Conservation (phyloP, 2,888 invertebrate genomes). For the Tuberolachnus salignus region DNA sequence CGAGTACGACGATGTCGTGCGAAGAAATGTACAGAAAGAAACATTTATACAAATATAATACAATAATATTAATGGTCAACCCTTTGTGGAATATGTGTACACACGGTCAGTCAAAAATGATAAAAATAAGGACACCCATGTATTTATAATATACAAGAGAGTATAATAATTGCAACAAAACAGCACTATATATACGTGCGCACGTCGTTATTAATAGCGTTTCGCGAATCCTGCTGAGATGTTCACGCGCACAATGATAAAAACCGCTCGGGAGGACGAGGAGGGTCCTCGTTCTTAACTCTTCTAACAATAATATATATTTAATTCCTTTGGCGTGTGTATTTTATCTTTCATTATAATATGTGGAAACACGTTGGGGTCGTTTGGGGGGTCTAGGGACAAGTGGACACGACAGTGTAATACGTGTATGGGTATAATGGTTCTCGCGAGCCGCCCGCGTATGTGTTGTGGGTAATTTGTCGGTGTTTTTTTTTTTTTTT, state of each 20-base stretch:
- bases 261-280: neutral
- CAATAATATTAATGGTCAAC: conserved; percentile 36
- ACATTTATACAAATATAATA: conserved; percentile 3
- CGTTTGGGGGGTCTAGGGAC: conserved; percentile 33
- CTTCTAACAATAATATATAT: conserved; percentile 32
- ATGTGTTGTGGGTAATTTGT: conserved; percentile 55
- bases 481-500: conserved; percentile 52
- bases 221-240: conserved; percentile 49
- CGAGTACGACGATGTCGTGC: neutral
- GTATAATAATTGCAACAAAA: conserved; percentile 37
- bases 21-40: conserved; percentile 14
- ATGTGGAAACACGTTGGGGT: conserved; percentile 28
- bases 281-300: conserved; percentile 37
- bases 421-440: conserved; percentile 13
- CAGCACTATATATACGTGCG: no score
- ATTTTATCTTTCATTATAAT: conserved; percentile 30
- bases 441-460: conserved; percentile 9
- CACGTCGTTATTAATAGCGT: conserved; percentile 40
- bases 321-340: neutral
- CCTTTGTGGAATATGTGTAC: conserved; percentile 36
- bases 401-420: conserved; percentile 39
- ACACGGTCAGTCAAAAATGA: conserved; percentile 1
- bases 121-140: conserved; percentile 2
- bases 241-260: conserved; percentile 41
- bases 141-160: neutral